These are phyloP conservation scores for Pterocles gutturalis DNA, from an alignment of 2,113 vertebrate species.

Conservation along the genomic window DNA sequence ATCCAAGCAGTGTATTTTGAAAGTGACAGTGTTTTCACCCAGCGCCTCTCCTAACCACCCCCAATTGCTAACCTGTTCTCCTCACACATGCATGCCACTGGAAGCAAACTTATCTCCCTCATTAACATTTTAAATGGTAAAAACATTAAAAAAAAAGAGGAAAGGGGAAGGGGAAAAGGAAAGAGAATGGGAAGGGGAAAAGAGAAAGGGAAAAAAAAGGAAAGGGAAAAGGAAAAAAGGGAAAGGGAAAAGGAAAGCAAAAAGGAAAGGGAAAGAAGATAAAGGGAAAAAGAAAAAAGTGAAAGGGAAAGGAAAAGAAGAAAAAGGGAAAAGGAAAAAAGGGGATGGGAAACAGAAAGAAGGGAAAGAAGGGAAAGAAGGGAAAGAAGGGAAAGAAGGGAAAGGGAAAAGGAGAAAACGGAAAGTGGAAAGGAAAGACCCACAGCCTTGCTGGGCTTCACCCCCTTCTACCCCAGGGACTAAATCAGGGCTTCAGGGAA, in stretches of 20 bases:
- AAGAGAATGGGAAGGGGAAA: no score
- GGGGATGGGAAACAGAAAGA: accelerated
- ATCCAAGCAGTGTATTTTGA: neutral
- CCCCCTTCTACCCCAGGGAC: neutral
- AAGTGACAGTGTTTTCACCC: neutral
- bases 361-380: no score
- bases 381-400: no score
- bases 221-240: accelerated
- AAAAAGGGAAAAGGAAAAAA: accelerated
- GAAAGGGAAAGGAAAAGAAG: no score
- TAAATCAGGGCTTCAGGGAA: neutral
- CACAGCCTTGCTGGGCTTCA: neutral
- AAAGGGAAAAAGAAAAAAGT: neutral
- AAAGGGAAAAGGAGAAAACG: neutral
- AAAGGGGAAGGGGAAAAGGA: neutral
- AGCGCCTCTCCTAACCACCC: neutral
- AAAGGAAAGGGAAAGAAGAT: no score
- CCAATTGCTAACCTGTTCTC: neutral
- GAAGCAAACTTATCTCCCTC: neutral
- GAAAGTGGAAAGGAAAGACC: neutral
- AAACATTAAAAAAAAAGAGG: neutral
- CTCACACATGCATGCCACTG: accelerated
- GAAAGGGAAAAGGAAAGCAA: accelerated
- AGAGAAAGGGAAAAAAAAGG: accelerated
- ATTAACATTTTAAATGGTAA: neutral